Base-by-base conservation (phyloP, 1,140 invertebrate genomes). In the Temnothorax longispinosus region DNA sequence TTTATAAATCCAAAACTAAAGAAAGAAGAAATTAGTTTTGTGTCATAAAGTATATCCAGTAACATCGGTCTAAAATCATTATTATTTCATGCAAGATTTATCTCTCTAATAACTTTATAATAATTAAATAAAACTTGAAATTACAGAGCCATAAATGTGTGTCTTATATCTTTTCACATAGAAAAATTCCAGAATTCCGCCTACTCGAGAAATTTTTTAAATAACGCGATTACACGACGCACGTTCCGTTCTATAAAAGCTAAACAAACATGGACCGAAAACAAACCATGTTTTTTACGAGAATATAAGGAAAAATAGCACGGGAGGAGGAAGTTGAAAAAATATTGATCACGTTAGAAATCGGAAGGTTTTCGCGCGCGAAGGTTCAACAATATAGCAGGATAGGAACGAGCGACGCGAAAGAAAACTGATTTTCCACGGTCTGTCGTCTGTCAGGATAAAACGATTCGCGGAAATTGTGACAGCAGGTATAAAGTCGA, bases 381-480 rank as follows among this genome's bases (percentile, higher is more conserved):
- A 80, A 85, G 38, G 54, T 86, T 62, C 78, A 56, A 35, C 54
- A 35, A 38, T 54, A 38, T 54, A 81, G 32, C 13, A 27, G 35
- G 54, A 27, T 56, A 77, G 80, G 50, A 89, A 86, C 86, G 88
- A 85, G 71, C 86, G 88, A 88, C 76, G 78, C 76, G 90, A 89
- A 91, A 91, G 86, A 72, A 91, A 92, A 89, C 88, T 91, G 90
- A 93, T 93, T 93, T 92, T 85, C 81, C 88, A 89, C 85, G 92
- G 89, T 78, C 88, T 67, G 86, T 58, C 85, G 87, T 27, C 27
- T 27, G 27, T 27, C 27, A 6, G 47, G 85, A 86, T 86, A 87
- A 92, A 93, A 92, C 88, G 91, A 89, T 93, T 90, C 90, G 88
- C 88, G 85, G 90, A 90, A 91, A 92, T 92, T 92, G 89, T 86